phyloP scores from a whole-genome alignment of 2,113 vertebrate genomes.

The Haemorhous mexicanus region DNA sequence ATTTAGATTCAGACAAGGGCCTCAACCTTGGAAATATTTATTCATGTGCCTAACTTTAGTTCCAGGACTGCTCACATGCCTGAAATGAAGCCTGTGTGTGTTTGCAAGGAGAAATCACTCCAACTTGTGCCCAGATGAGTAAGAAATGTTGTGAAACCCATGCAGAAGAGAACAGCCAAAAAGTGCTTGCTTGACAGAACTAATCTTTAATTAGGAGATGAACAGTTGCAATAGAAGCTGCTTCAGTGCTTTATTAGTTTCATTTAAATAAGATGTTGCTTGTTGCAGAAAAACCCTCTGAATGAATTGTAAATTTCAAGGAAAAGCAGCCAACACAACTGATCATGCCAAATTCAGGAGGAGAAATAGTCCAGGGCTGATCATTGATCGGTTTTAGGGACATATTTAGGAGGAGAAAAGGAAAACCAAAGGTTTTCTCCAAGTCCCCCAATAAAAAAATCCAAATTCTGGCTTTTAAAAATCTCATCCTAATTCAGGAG shows the following conservation, averaged over 20 bases:
- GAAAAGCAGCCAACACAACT: neutral
- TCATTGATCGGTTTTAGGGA: neutral
- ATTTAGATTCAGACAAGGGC: constrained; percentile 28
- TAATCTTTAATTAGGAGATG: constrained; percentile 52
- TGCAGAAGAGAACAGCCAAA: constrained; percentile 35
- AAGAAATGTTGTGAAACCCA: constrained; percentile 59
- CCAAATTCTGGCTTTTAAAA: neutral
- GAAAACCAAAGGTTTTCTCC: neutral
- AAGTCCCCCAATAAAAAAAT: neutral
- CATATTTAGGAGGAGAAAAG: neutral
- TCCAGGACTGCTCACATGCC: neutral
- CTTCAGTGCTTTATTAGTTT: neutral
- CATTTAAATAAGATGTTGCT: neutral
- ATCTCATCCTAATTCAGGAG: neutral
- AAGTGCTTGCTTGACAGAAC: constrained; percentile 57
- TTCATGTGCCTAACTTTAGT: constrained; percentile 32
- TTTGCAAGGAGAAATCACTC: constrained; percentile 22
- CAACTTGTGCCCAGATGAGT: constrained; percentile 43
- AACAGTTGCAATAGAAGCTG: constrained; percentile 29
- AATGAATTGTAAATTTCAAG: neutral
- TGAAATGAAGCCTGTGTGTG: neutral
- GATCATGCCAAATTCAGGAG: neutral
- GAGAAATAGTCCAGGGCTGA: neutral
- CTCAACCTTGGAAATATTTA: constrained; percentile 48
- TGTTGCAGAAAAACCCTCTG: neutral